Conservation (phyloP, 2,113 vertebrate species). For the Mustela lutreola region DNA sequence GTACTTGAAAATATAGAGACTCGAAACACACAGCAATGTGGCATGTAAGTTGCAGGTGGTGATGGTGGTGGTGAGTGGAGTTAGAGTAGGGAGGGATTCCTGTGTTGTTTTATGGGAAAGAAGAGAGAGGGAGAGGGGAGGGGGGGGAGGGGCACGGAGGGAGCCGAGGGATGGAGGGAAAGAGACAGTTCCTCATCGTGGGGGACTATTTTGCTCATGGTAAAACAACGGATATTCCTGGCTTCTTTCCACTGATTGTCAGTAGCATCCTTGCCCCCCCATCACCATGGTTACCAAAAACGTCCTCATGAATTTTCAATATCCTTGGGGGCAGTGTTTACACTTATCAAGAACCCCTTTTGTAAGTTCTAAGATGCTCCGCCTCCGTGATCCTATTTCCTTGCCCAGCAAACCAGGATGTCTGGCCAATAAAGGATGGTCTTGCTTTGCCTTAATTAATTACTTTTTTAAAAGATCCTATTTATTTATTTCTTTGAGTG, state of each 20-base stretch:
- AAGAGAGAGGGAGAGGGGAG: neutral
- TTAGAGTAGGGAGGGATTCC: neutral
- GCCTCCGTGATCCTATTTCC: neutral
- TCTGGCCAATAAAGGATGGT: neutral
- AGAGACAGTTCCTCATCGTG: neutral
- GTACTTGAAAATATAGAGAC: neutral
- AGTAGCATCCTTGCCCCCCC: neutral
- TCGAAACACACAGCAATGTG: neutral
- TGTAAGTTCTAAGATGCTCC: neutral
- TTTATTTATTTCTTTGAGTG: no score
- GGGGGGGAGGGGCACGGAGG: no score
- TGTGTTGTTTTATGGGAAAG: neutral
- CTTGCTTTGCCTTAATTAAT: neutral
- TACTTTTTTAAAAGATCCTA: no score
- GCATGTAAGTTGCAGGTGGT: neutral
- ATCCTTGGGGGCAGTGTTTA: neutral
- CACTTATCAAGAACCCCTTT: neutral
- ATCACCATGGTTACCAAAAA: neutral
- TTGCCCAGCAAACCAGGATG: neutral
- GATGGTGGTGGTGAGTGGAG: neutral
- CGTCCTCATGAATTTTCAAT: neutral
- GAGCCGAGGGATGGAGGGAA: neutral
- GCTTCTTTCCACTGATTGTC: neutral
- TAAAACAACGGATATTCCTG: neutral
- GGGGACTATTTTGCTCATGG: neutral